Base-by-base conservation (phyloP, 2,888 invertebrate genomes). In the Tenodera sinensis region DNA sequence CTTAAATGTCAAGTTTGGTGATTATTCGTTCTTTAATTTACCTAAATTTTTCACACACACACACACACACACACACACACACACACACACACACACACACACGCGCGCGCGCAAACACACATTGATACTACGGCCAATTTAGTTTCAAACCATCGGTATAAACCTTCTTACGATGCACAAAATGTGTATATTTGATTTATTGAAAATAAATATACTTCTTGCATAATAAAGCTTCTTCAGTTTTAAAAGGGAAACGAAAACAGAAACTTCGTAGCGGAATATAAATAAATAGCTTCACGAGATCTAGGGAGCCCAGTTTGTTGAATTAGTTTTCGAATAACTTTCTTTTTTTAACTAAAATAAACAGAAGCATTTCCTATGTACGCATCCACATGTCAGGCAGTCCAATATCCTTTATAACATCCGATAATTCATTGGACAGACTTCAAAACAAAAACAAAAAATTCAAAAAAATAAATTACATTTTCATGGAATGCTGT, bases 401-500 rank as follows among this genome's bases (percentile, higher is more conserved):
- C 54, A 71, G 54, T 71, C 54, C 54, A 71, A 71, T 71, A 71
- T 71, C 54, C 54, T 71, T 71, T 71, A 71, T 71, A 71, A 71
- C 54, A 71, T 20, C 54, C 54, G 54, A 71, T 71, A 71, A 71
- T 71, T 71, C 54, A 71, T 71, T 71, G 54, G 54, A 71, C 54
- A 71, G 54, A 71, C 54, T 71, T 71, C 54, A 71, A 71, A 71
- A 71, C 25, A 71, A 71, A 71, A 71, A 71, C 54, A 71, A 71
- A 71, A 71, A 71, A 71, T 71, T 71, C 20, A 71, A 71, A 71
- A 71, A 71, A 71, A 71, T 71, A 71, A 71, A 71, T 71, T 71
- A 71, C 54, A 71, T 71, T 87, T 87, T 87, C 87, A 87, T 83
- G 87, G 82, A 30, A 87, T 81, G 86, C 83, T 47, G 85, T 83